phyloP scores from a whole-genome alignment of 2,797 vertebrate species.

The Columba guinea region DNA sequence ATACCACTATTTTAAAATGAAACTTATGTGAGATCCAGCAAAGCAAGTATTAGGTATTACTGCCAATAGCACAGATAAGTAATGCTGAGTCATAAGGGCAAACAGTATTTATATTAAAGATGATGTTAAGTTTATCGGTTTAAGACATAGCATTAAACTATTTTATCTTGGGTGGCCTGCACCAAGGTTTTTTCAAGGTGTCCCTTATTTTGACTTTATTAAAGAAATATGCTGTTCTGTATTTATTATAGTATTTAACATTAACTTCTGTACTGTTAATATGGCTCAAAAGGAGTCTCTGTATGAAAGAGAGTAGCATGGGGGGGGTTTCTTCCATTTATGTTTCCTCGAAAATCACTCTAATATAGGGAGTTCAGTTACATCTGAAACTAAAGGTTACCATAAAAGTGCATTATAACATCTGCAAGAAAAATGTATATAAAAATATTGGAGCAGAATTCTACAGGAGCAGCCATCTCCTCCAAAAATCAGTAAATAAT shows the following conservation, averaged over 20 bases:
- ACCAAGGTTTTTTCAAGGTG: neutral
- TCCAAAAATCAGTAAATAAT: neutral
- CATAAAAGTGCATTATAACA: neutral
- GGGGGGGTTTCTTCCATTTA: neutral
- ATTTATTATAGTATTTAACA: neutral
- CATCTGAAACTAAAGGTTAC: neutral
- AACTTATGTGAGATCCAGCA: neutral
- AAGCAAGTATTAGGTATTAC: neutral
- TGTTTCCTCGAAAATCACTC: neutral
- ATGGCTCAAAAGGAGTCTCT: neutral
- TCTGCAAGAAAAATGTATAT: neutral
- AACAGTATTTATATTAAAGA: neutral
- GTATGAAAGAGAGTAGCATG: neutral
- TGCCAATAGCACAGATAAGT: neutral
- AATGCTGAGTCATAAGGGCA: neutral
- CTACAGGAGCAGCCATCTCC: neutral
- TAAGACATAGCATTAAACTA: neutral
- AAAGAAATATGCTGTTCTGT: neutral
- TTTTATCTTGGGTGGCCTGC: neutral
- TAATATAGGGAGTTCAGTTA: neutral
- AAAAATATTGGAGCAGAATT: neutral
- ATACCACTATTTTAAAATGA: neutral
- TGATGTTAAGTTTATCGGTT: neutral
- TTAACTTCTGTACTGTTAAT: neutral
- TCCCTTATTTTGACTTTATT: neutral